Evolutionary conservation across 2,888 invertebrate genomes (phyloP).

Genomic region (Drosophila atripex): DNA sequence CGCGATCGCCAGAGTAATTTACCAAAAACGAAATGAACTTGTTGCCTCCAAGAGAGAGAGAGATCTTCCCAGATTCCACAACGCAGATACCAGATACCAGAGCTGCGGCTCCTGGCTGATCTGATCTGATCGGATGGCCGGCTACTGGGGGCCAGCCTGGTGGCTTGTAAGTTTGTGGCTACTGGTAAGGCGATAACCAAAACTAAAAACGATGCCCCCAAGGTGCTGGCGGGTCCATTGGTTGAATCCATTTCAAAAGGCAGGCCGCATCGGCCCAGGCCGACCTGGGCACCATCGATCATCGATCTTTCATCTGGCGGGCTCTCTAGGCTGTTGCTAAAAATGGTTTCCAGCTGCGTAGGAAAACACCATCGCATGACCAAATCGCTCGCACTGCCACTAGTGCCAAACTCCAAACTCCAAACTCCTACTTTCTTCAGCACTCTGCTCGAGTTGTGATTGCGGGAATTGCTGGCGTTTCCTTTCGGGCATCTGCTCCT

Average conservation of each 20-base stretch:
- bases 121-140: slow-evolving; percentile 11
- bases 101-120: slow-evolving; percentile 28
- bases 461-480: slow-evolving; percentile 58
- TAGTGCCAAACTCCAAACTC: slow-evolving; percentile 6
- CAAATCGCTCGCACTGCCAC: slow-evolving; percentile 60
- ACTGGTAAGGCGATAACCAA: slow-evolving; percentile 70
- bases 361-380: slow-evolving; percentile 80
- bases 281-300: slow-evolving; percentile 75
- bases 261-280: slow-evolving; percentile 44
- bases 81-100: slow-evolving; percentile 25
- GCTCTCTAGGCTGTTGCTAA: slow-evolving; percentile 64
- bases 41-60: slow-evolving; percentile 54
- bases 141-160: slow-evolving; percentile 9
- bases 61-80: slow-evolving; percentile 46
- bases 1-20: slow-evolving; percentile 60
- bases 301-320: slow-evolving; percentile 70
- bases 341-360: slow-evolving; percentile 79
- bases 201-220: slow-evolving; percentile 69
- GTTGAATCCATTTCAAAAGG: slow-evolving; percentile 73
- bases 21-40: slow-evolving; percentile 77
- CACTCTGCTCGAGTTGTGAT: slow-evolving; percentile 75
- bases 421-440: slow-evolving; percentile 72
- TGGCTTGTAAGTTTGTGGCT: slow-evolving; percentile 32
- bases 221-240: slow-evolving; percentile 64
- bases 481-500: slow-evolving; percentile 17